Base-by-base conservation (phyloP, 2,888 invertebrate genomes). In the Drosophila mayaguana region DNA sequence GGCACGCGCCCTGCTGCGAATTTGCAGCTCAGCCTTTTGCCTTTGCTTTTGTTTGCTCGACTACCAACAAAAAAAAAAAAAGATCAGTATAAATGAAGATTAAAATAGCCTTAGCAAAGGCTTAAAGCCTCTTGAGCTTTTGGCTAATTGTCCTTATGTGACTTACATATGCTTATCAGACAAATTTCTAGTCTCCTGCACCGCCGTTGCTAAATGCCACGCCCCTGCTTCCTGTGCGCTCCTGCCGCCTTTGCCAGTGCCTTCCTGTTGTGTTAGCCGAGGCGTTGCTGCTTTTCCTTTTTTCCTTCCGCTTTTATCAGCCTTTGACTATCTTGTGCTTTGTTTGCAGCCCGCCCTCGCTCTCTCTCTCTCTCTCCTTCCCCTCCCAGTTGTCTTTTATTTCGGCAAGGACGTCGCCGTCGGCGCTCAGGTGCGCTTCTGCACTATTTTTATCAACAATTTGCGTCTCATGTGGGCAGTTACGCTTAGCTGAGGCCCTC, bases 131-230 rank as follows among this genome's bases (percentile, higher is more conserved):
- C 74, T 88, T 77, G 83, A 88, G 90, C 84, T 82, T 81, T 75
- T 80, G 85, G 86, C 90, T 91, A 91, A 91, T 91, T 91, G 90
- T 90, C 76, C 82, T 86, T 91, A 79, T 91, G 88, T 91, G 91
- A 88, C 90, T 90, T 78, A 86, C 78, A 85, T 90, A 72, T 76
- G 78, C 79, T 77, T 80, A 85, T 83, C 66, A 56, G 78, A 18
- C 28, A 22, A 36, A 36, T 54, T 36, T 34, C 28, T 32, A 11
- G 48, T 32, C 48, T 18, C 32, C 48, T 50, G 5, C 36, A 16
- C 3, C 20, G 51, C 12, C 6, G 28, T 7, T 16, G 25, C 54
- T 18, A 32, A 16, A 32, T 32, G 20, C 32, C 43, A 43, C 56
- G 22, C 54, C 54, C 54, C 54, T 18, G 48, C 18, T 54, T 43